Evolutionary conservation across 2,797 vertebrate genomes (phyloP).

Genomic region (Anniella stebbinsi): DNA sequence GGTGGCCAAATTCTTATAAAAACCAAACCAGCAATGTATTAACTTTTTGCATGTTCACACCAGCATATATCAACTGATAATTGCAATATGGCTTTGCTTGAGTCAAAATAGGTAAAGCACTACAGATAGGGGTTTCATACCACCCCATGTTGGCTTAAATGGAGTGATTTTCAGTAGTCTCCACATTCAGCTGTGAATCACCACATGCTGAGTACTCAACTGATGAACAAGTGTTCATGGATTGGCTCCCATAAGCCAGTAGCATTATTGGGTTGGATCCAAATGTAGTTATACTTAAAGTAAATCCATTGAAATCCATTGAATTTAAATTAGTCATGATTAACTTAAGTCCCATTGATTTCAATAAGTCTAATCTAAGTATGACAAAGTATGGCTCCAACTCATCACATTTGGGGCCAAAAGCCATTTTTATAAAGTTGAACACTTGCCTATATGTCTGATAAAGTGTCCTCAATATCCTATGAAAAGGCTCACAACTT

Average conservation of each 20-base stretch:
- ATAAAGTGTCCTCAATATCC: neutral
- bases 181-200: neutral
- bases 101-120: neutral
- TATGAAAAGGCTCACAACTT: neutral
- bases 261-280: too few relatives aligned
- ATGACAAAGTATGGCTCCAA: neutral
- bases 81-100: neutral
- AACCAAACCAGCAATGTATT: neutral
- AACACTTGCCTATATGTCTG: neutral
- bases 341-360: too few relatives aligned
- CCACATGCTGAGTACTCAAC: neutral
- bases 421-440: neutral
- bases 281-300: too few relatives aligned
- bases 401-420: neutral
- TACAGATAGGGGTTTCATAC: neutral
- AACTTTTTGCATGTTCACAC: neutral
- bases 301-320: too few relatives aligned
- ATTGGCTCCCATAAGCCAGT: neutral
- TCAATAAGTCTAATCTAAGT: too few relatives aligned
- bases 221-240: neutral
- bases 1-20: neutral
- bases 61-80: neutral
- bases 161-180: neutral
- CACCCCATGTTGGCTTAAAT: neutral
- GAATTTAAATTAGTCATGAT: too few relatives aligned